Evolutionary conservation across 2,888 invertebrate species (phyloP), one percentile per base, ranked within the genome.

Genomic region (Mythimna albipuncta): DNA sequence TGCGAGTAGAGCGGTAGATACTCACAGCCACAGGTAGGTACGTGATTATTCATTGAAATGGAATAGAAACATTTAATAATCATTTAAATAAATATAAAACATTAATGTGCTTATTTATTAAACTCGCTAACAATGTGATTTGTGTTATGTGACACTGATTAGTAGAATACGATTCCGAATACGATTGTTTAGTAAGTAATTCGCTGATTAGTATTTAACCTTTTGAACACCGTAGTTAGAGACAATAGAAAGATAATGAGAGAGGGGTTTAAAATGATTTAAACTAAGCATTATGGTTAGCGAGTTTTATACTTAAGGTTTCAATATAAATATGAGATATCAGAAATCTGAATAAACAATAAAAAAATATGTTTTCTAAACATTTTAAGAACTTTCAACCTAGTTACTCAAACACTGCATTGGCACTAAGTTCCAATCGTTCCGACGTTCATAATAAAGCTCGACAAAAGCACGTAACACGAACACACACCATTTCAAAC

Each of bases 31-130:
- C 26, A 26, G 32, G 32, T 32, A 62, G 6, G 19, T 38, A 41
- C 16, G 38, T 47, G 73, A 73, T 72, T 72, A 74, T 68, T 52
- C 64, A 32, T 69, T 73, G 26, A 78, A 67, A 66, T 72, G 64
- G 55, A 58, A 35, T 54, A 66, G 16, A 61, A 38, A 58, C 58
- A n/a, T n/a, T 6, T 35, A 69, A 65, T 72, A 54, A 50, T 58
- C 52, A 47, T 54, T n/a, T 38, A 50, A 55, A 26, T 59, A 66
- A 41, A 38, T 38, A 13, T 44, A 11, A 44, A 44, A 47, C 13
- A 13, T 47, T 13, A 13, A 47, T 13, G 16, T 9, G 13, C 44
- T 47, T 47, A 47, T 47, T 47, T 16, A 47, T 47, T 47, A 47
- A 47, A 13, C 13, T 47, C 44, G 44, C 44, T 13, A 16, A 47